Base-by-base conservation (phyloP, 2,888 invertebrate species). In the Ophraella communa region DNA sequence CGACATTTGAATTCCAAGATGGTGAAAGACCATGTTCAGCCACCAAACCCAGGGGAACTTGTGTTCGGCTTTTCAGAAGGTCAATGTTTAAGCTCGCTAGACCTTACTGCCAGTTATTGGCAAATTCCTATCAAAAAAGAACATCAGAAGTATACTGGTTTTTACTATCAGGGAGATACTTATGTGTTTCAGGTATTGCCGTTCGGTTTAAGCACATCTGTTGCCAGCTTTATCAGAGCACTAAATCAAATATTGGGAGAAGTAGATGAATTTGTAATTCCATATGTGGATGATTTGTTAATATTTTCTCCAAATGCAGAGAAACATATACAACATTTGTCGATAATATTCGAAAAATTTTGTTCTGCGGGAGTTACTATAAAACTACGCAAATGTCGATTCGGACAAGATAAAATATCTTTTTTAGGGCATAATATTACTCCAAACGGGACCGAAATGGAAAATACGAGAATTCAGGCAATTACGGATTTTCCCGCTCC, bases 31-130 rank as follows among this genome's bases (percentile, higher is more conserved):
- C 44, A 56, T 23, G 64, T 66, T n/a, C 54, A 33, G 3, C 70
- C 70, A n/a, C 66, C 62, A 14, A 66, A 59, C 30, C 64, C 64
- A 1, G 18, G 10, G 11, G 58, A 66, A n/a, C 18, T 67, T 14
- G 18, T 61, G 10, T 42, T 24, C 27, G 45, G 51, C n/a, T 60
- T 64, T 53, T 35, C 8, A 17, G 18, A 23, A 14, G 62, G 58
- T 7, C 24, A 51, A 11, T 24, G 45, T 14, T 10, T 67, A 7
- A 62, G 62, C n/a, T 45, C 59, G 1, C 18, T 67, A 7, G 64
- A 67, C 33, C 17, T 64, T 10, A 64, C 60, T 10, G 44, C 60
- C 1, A 39, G 39, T 17, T 61, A 61, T 45, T 61, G 60, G 60
- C 60, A 61, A 30, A 27, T 61, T 2, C 52, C 53, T 18, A 61